A percentile compares a stretch with the other conserved stretches of the same genome.
Evolutionary conservation across 1,140 invertebrate species (phyloP).

Genomic region (fruit fly (Drosophila melanogaster)): Release_6_plus_ISO1_MT NT_037436.4:11205501-11206000

Average conservation of each 20-base stretch:
- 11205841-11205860: slow-evolving; percentile 5
- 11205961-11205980: not conserved
- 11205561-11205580: too few species aligned
- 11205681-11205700: slow-evolving; percentile 53
- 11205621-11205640: slow-evolving; percentile 1
- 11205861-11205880: slow-evolving; percentile 3
- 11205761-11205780: slow-evolving; percentile 44
- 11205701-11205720: slow-evolving; percentile 52
- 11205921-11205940: slow-evolving; percentile 4
- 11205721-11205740: slow-evolving; percentile 59
- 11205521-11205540: too few species aligned
- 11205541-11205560: too few species aligned
- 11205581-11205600: not conserved
- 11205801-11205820: slow-evolving; percentile 41
- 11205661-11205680: slow-evolving; percentile 28
- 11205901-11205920: slow-evolving; percentile 36
- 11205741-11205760: slow-evolving; percentile 59
- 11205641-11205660: slow-evolving; percentile 10
- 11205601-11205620: not conserved
- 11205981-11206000: slow-evolving; percentile 9
- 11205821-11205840: not conserved
- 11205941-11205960: not conserved
- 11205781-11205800: slow-evolving; percentile 49
- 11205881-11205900: not conserved
- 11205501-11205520: too few species aligned